These are phyloP conservation scores for Amyelois transitella DNA, from an alignment of 1,140 invertebrate genomes.

Conservation along the genomic window DNA sequence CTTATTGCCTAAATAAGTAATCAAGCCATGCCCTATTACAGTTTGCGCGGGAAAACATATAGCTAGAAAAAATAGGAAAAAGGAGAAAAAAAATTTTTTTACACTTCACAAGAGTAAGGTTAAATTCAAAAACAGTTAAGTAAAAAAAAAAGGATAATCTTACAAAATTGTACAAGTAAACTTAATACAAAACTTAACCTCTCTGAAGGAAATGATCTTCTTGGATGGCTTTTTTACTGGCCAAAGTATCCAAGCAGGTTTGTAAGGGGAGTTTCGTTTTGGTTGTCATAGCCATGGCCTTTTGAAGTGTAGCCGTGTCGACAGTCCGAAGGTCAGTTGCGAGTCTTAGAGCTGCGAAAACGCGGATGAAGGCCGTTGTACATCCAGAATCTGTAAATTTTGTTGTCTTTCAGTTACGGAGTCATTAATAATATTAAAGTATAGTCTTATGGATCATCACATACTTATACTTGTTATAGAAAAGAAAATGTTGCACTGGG, in stretches of 20 bases:
- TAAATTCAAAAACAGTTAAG: too few species aligned
- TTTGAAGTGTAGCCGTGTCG: slow-evolving; percentile 75
- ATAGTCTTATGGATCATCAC: too few species aligned
- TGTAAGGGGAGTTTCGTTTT: slow-evolving; percentile 71
- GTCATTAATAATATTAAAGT: too few species aligned
- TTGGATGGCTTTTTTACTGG: slow-evolving; percentile 46
- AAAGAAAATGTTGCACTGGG: too few species aligned
- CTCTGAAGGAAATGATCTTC: slow-evolving; percentile 73
- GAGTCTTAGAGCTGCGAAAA: slow-evolving; percentile 79
- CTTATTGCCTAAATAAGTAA: too few species aligned
- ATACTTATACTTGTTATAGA: too few species aligned
- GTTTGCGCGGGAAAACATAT: too few species aligned
- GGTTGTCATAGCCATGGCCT: slow-evolving; percentile 75
- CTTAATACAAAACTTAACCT: slow-evolving; percentile 24
- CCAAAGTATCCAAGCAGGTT: slow-evolving; percentile 73
- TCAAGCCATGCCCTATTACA: too few species aligned
- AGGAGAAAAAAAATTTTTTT: too few species aligned
- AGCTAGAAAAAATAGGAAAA: too few species aligned
- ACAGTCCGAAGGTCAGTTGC: slow-evolving; percentile 78
- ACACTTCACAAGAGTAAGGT: too few species aligned
- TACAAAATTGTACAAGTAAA: neutral
- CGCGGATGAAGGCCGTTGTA: slow-evolving; percentile 78
- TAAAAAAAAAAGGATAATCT: too few species aligned
- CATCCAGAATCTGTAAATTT: slow-evolving; percentile 72
- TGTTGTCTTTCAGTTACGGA: neutral